Evolutionary conservation across 2,888 invertebrate species (phyloP).

Genomic region (Cenopis cana): DNA sequence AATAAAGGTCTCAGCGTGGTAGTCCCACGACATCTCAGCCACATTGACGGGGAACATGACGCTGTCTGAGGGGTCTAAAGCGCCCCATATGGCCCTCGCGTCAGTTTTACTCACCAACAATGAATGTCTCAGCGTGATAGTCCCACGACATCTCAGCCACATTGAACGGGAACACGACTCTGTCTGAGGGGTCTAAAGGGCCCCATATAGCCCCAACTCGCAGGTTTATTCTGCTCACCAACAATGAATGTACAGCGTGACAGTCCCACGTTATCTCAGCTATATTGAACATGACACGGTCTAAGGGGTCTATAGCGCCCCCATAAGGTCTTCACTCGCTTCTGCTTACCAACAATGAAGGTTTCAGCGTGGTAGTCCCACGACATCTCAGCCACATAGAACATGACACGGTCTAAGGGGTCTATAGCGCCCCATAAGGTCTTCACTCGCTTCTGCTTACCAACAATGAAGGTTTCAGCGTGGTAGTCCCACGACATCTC

Average conservation of each 20-base stretch:
- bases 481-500: slow-evolving; percentile 89
- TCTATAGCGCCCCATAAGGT: slow-evolving; percentile 38
- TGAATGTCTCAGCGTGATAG: slow-evolving; percentile 70
- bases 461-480: slow-evolving; percentile 72
- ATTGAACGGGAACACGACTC: too few species aligned
- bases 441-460: slow-evolving; percentile 74
- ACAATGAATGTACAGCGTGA: too few species aligned
- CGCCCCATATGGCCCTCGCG: slow-evolving; percentile 63
- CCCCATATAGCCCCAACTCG: too few species aligned
- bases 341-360: too few species aligned
- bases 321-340: neutral
- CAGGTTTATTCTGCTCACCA: too few species aligned
- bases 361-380: too few species aligned
- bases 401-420: neutral
- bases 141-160: slow-evolving; percentile 91
- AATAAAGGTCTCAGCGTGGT: too few species aligned
- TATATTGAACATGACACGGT: neutral
- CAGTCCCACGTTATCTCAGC: too few species aligned
- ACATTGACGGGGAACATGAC: slow-evolving; percentile 72
- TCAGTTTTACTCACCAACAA: slow-evolving; percentile 69
- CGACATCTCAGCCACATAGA: slow-evolving; percentile 48
- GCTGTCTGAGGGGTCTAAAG: neutral
- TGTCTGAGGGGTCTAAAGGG: too few species aligned
- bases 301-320: neutral
- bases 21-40: too few species aligned